Evolutionary conservation across 2,797 vertebrate species (phyloP), one percentile per base, ranked within the genome.

Genomic region (Enteromius afrohamiltoni): DNA sequence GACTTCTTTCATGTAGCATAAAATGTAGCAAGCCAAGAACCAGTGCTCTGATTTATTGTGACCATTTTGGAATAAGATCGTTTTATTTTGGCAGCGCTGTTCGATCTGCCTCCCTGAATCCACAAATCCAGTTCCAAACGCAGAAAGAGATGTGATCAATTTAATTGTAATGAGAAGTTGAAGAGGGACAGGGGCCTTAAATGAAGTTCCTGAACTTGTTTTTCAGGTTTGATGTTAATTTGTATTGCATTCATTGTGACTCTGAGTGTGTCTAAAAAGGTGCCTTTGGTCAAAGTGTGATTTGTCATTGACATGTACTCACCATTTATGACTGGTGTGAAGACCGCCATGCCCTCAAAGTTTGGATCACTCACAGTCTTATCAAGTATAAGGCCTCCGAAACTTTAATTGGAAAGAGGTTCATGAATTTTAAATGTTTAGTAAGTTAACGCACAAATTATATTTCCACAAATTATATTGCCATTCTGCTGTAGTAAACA

Each of bases 291-390:
- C 40, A 14, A 47, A 64, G 76, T 62, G 34, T 19, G 62, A 21
- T 23, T 51, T 51, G 26, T 74, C 29, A 53, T 21, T 40, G 10
- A 79, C 9, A 21, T 6, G 29, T n/a, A 79, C 93, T 91, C 93
- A 99, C 98, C 98, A 1, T 98, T 98, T 34, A 99, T 97, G 65
- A 99, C 96, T 0, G 98, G 98, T 0, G 97, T 97, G 67, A 99
- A 97, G 85, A 99, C 93, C 4, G 98, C 98, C 96, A 99, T 98
- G 85, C 97, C 97, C 92, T 95, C 89, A 79, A 96, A 98, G 42
- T 94, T 95, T 17, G 95, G 96, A 83, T 96, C 93, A 1, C 95
- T 96, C 83, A 98, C 92, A 21, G 97, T 98, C 92, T 94, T 97
- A 92, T 97, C 96, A 93, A 99, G 92, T 89, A 99, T 99, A 4